These are phyloP conservation scores for Centropristis striata DNA, from an alignment of 2,113 vertebrate species.

Conservation along the genomic window DNA sequence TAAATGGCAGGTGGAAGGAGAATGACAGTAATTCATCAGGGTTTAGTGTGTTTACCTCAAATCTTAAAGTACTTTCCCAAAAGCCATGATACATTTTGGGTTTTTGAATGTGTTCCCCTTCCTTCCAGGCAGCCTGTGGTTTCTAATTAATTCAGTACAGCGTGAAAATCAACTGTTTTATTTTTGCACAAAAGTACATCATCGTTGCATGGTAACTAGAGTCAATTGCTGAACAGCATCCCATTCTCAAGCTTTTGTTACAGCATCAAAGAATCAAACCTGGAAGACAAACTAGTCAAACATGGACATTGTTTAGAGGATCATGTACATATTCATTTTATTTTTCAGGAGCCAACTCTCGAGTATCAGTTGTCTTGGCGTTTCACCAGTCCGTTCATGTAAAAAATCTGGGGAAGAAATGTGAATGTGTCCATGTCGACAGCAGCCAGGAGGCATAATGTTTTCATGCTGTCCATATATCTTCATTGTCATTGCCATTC, in stretches of 20 bases:
- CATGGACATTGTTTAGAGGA: neutral
- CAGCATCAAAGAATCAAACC: neutral
- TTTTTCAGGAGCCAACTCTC: neutral
- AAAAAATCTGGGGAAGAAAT: neutral
- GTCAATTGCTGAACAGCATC: neutral
- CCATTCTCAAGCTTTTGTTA: neutral
- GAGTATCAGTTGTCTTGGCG: neutral
- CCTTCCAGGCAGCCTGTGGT: conserved; percentile 19
- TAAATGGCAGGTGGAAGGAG: conserved; percentile 7
- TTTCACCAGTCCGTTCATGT: neutral
- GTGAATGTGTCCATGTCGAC: neutral
- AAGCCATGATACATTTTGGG: conserved; percentile 7
- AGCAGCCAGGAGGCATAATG: too few species aligned
- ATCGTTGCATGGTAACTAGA: conserved; percentile 25
- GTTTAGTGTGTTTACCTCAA: neutral
- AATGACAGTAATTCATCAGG: neutral
- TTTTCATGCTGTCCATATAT: too few species aligned
- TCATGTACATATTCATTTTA: neutral
- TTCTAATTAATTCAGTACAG: conserved; percentile 46
- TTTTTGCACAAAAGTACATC: conserved; percentile 20
- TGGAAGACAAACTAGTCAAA: conserved; percentile 5
- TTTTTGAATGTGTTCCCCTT: conserved; percentile 11
- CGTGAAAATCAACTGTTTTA: conserved; percentile 24
- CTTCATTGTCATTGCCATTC: too few species aligned
- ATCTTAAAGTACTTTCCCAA: neutral